Evolutionary conservation across 64 coral and sea anemone genomes (phyloP), one percentile per base, ranked within the genome.

Genomic region (Porites lutea): DNA sequence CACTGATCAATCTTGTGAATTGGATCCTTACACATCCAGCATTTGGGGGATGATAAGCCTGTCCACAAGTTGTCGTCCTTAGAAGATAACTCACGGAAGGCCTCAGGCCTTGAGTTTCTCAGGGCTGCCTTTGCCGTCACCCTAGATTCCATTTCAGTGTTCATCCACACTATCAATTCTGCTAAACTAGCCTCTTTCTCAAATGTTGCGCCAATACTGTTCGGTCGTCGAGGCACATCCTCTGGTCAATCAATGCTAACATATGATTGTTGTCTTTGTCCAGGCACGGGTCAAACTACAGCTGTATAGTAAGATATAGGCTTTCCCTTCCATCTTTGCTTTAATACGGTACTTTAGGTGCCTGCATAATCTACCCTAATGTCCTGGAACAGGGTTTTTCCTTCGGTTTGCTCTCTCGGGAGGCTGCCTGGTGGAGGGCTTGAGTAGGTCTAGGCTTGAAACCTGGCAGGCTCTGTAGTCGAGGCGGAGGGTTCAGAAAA

Each of bases 221-320:
- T 16, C 92, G 48, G 27, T 94, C 92, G 60, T 89, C 78, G 45
- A 45, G 62, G 50, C 63, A 83, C 92, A 84, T 51, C 57, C 80
- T 94, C 47, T 89, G 87, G 14, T 94, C 87, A 6, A 89, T 89
- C 2, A 94, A 12, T 27, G 79, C 89, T n/a, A 92, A 37, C 79
- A 92, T 92, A 43, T 92, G 89, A 45, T 82, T 92, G 43, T 92
- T 92, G 23, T 76, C 89, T 79, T 65, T 92, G 58, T 92, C 79
- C 59, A 63, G 14, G 92, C 92, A 75, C 86, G 51, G 12, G 92
- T 82, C 19, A 94, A 21, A 45, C 86, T 89, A 67, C 86, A 89
- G 72, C 86, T 70, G 15, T 78, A 81, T 23, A 93, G 65, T 67
- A 93, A 53, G 13, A 94, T 89, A 89, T 89, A 84, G 64, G 87